Percentiles rank a stretch among this genome's conserved stretches.
These are phyloP conservation scores for Pseudopipra pipra DNA, from an alignment of 2,113 vertebrate species.

Conservation along the genomic window DNA sequence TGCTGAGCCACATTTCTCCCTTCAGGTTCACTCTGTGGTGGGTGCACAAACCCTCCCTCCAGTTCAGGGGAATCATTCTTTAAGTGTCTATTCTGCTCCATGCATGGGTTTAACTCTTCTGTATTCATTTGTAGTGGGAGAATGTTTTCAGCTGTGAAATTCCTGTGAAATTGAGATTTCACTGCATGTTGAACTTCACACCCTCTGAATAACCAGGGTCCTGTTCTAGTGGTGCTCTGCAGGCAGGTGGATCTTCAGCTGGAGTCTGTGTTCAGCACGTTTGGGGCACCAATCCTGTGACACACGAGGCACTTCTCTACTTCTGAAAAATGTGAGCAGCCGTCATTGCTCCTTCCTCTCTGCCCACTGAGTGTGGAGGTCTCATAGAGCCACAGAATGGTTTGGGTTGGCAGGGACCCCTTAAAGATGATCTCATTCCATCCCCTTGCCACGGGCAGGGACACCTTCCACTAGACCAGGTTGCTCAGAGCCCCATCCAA, in stretches of 20 bases:
- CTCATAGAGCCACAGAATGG: not conserved
- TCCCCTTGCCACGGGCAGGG: not conserved
- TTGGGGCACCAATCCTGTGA: not conserved
- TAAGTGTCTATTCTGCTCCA: not conserved
- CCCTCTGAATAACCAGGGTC: not conserved
- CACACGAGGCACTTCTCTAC: not conserved
- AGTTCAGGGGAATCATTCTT: not conserved
- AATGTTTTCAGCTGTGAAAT: conserved; percentile 45
- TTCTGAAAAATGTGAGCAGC: not conserved
- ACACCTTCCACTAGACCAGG: not conserved
- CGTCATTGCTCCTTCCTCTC: not conserved
- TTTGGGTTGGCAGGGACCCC: not conserved
- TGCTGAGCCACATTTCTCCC: not conserved
- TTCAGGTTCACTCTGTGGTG: not conserved
- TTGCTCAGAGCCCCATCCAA: not conserved
- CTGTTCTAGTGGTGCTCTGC: not conserved
- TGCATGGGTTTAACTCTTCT: not conserved
- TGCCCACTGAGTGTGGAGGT: not conserved
- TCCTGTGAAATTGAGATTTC: conserved; percentile 42
- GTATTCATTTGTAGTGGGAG: not conserved
- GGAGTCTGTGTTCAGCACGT: not conserved
- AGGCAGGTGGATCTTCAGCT: not conserved
- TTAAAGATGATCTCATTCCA: not conserved
- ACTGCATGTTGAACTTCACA: not conserved
- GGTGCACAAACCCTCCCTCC: not conserved